Conservation (phyloP, 2,797 vertebrate species). For the Myioborus melanocephalus region DNA sequence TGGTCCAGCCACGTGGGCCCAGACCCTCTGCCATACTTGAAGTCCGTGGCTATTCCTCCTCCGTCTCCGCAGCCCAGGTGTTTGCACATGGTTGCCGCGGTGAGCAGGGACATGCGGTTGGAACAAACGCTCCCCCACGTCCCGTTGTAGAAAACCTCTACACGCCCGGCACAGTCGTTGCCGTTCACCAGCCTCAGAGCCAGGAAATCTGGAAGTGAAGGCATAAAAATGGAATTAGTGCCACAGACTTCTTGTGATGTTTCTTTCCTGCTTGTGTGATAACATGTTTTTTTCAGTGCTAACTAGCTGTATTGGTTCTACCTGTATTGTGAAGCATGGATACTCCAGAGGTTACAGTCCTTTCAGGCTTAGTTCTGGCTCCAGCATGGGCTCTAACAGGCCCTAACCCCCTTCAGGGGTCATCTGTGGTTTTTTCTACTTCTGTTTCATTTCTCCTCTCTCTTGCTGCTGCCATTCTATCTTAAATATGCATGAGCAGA, state of each 20-base stretch:
- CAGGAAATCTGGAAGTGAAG: constrained; percentile 43
- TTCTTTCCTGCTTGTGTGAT: neutral
- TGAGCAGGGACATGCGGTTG: constrained; percentile 29
- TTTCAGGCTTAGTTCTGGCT: neutral
- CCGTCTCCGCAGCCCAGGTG: constrained; percentile 21
- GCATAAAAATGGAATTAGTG: neutral
- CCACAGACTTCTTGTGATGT: neutral
- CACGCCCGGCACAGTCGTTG: constrained; percentile 48
- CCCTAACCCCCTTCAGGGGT: neutral
- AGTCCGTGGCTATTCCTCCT: neutral
- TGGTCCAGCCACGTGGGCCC: constrained; percentile 54
- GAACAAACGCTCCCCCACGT: constrained; percentile 69
- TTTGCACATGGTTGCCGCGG: constrained; percentile 24
- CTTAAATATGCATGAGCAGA: neutral
- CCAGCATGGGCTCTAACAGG: neutral
- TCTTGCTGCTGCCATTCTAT: neutral
- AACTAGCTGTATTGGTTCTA: neutral
- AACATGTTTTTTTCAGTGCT: neutral
- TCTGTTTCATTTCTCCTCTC: neutral
- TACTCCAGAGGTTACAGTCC: neutral
- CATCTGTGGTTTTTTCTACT: neutral
- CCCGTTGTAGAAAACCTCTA: constrained; percentile 73
- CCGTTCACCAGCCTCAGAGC: constrained; percentile 37
- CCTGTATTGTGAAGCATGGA: neutral
- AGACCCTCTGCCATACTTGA: neutral